Percentiles rank a stretch among this genome's conserved stretches.
These are phyloP conservation scores for Catostomus latipinnis DNA, from an alignment of 2,797 vertebrate genomes.

Conservation along the genomic window DNA sequence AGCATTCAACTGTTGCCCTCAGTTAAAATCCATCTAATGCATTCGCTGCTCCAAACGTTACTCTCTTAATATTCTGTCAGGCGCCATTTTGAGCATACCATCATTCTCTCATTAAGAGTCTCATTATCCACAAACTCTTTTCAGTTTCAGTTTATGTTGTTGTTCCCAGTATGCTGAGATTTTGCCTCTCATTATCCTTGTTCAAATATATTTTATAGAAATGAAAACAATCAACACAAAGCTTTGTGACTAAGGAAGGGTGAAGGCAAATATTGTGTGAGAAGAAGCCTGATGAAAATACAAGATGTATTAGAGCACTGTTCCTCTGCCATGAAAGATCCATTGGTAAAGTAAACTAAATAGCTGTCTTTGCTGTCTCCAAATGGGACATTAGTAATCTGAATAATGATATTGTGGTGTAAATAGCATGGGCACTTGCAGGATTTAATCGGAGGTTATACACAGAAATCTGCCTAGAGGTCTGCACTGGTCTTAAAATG, in stretches of 20 bases:
- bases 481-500: no score
- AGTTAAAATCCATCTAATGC: constrained; percentile 17
- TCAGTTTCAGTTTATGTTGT: constrained; percentile 38
- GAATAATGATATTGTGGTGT: constrained; percentile 33
- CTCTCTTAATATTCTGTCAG: constrained; percentile 32
- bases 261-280: constrained; percentile 25
- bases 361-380: constrained; percentile 13
- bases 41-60: constrained; percentile 8
- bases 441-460: no score
- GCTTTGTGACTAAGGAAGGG: constrained; percentile 23
- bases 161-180: constrained; percentile 42
- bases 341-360: constrained; percentile 7
- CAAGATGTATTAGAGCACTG: constrained; percentile 19
- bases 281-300: constrained; percentile 30
- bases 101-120: constrained; percentile 48
- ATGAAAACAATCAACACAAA: constrained; percentile 45
- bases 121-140: constrained; percentile 46
- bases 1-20: constrained; percentile 18
- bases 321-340: constrained; percentile 14
- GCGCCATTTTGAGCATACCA: constrained; percentile 40
- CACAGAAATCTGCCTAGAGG: no score
- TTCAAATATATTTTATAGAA: constrained; percentile 45
- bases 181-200: constrained; percentile 44
- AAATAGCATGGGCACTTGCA: background rate
- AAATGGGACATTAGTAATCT: constrained; percentile 48